Percentiles rank a stretch among this genome's conserved stretches.
phyloP scores from a whole-genome alignment of 2,797 vertebrate genomes.

The Toxotes lorentzi region DNA sequence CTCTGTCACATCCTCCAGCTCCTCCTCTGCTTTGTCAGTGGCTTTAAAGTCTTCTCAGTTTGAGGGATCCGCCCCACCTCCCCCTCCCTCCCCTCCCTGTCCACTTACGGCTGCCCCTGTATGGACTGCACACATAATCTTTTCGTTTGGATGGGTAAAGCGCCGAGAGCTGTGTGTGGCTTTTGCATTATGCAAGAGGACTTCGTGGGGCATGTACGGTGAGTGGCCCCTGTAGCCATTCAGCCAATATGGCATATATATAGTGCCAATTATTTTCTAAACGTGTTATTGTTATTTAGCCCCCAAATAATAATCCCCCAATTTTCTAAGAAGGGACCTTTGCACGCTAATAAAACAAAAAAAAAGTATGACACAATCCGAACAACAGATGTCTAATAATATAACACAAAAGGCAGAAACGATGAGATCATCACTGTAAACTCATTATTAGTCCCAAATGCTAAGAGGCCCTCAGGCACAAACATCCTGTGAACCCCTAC shows the following conservation, averaged over 20 bases:
- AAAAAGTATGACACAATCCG: too few relatives aligned
- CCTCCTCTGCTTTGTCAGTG: slow-evolving; percentile 46
- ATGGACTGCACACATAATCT: slow-evolving; percentile 41
- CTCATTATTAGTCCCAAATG: too few relatives aligned
- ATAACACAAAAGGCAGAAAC: too few relatives aligned
- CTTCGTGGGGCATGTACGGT: slow-evolving; percentile 17
- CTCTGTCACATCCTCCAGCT: slow-evolving; percentile 38
- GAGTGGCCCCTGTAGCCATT: slow-evolving; percentile 5
- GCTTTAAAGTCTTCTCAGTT: slow-evolving; percentile 65
- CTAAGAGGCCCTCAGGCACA: too few relatives aligned
- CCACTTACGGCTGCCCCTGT: slow-evolving; percentile 30
- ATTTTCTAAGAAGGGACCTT: not conserved
- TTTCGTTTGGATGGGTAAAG: slow-evolving; percentile 57
- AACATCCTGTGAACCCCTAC: too few relatives aligned
- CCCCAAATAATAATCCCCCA: not conserved
- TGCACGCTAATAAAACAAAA: too few relatives aligned
- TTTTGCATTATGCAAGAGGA: slow-evolving; percentile 69
- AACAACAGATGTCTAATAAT: too few relatives aligned
- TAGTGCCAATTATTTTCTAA: not conserved
- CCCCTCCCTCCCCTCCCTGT: not conserved
- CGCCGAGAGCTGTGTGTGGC: slow-evolving; percentile 41
- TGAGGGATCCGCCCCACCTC: slow-evolving; percentile 55
- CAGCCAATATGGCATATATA: slow-evolving; percentile 19
- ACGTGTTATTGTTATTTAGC: not conserved
- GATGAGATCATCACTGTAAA: too few relatives aligned